Evolutionary conservation across 2,113 vertebrate species (phyloP), one percentile per base, ranked within the genome.

Genomic region (Sorex araneus): DNA sequence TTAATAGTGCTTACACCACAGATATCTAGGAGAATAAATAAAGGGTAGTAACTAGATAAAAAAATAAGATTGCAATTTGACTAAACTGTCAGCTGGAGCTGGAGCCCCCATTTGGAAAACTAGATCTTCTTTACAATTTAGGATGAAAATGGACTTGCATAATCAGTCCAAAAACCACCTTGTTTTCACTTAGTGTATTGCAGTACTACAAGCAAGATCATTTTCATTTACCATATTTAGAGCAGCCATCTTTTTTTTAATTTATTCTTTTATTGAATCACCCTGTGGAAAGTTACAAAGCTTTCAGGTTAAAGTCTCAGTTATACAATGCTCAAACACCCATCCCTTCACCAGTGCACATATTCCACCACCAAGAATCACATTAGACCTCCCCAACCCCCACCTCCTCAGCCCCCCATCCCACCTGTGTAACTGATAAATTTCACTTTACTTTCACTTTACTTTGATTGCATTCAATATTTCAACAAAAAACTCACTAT

Each of bases 131-230:
- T n/a, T 73, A 7, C 50, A 7, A 45, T 27, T 83, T 34, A 45
- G 47, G 16, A 75, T 78, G 45, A 67, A 84, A 84, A 80, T 34
- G 3, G 90, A 40, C 43, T 23, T 27, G 32, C 1, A 21, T 25
- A 6, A 74, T 13, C 27, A 28, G 19, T 21, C 13, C 45, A 50
- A 23, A 30, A 13, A 45, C n/a, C 21, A 28, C 1, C 69, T 50
- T 77, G 63, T 50, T 77, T 81, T 66, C 6, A 80, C 10, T 60
- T 19, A 4, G 8, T 40, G 12, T 45, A 32, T 1, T 45, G 21
- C 12, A 92, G 54, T 69, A 74, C 57, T 78, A 93, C 47, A 88
- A 90, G 50, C n/a, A 83, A 66, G 34, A 67, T 1, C n/a, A 13
- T 71, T 57, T 83, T 50, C 57, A 69, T 67, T 43, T 75, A 23